Base-by-base conservation (phyloP, 2,888 invertebrate genomes). In the Leuctra nigra region DNA sequence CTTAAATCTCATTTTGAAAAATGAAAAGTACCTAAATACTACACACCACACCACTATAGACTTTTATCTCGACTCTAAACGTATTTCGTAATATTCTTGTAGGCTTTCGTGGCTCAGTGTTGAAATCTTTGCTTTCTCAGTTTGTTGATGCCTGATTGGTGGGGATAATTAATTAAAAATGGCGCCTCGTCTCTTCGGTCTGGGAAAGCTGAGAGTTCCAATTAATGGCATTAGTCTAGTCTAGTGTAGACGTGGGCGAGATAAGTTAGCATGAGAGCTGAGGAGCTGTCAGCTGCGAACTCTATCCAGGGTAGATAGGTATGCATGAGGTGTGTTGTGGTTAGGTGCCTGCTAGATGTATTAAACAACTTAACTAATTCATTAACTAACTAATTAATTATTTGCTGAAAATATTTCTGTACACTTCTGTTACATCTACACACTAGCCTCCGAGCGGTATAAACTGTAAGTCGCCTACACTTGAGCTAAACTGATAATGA, bases 381-480 rank as follows among this genome's bases (percentile, higher is more conserved):
- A 44, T 6, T 44, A 7, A 4, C 44, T 44, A 44, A 44, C n/a
- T n/a, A n/a, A n/a, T n/a, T n/a, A n/a, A n/a, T n/a, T n/a, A n/a
- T n/a, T n/a, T n/a, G n/a, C n/a, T n/a, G n/a, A 44, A 20, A 35
- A 50, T 23, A 50, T 33, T 33, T 18, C 20, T 7, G 33, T 35
- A 50, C 33, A 50, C 44, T 23, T 23, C 44, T 29, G 29, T n/a
- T 20, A 50, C 50, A 50, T 50, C 20, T 35, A 35, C 18, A 50
- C 50, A 50, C 50, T 18, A 29, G 50, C 50, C 18, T 50, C 50
- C 50, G 35, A 35, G 50, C 18, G 29, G 16, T 18, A 35, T 33
- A 18, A 50, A 50, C 50, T 50, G 50, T 50, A 50, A 50, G 50
- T 50, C 35, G 16, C 35, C 33, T 29, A 48, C 29, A 41, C 14